Conservation (phyloP, 1,140 invertebrate species). For the Drosophila bifasciata region DNA sequence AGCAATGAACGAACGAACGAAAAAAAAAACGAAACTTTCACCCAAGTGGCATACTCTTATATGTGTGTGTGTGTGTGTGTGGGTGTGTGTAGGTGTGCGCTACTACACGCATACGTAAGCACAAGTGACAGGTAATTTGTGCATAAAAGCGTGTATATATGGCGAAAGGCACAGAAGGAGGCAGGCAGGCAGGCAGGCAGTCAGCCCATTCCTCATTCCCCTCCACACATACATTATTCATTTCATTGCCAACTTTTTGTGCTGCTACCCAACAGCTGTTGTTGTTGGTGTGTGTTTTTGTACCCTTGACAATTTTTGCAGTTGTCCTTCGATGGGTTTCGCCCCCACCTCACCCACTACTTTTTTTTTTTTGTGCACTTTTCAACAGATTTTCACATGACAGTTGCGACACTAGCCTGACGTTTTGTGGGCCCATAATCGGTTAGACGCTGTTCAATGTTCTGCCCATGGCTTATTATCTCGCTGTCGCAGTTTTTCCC, state of each 20-base stretch:
- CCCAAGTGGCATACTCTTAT: slow-evolving; percentile 18
- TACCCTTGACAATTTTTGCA: slow-evolving; percentile 62
- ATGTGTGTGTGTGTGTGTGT: slow-evolving; percentile 17
- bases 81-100: slow-evolving; percentile 24
- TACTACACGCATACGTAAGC: slow-evolving; percentile 61
- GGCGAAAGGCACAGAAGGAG: slow-evolving; percentile 7
- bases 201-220: slow-evolving; percentile 28
- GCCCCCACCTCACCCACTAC: slow-evolving; percentile 26
- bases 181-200: no score
- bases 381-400: slow-evolving; percentile 55
- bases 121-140: slow-evolving; percentile 80
- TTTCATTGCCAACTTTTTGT: slow-evolving; percentile 56
- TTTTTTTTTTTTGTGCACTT: slow-evolving; percentile 44
- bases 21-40: slow-evolving; percentile 23
- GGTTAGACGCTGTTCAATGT: slow-evolving; percentile 23
- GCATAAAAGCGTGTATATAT: slow-evolving; percentile 61
- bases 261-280: slow-evolving; percentile 9
- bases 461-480: slow-evolving; percentile 28
- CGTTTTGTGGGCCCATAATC: slow-evolving; percentile 5
- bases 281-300: slow-evolving; percentile 11
- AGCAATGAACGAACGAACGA: no score
- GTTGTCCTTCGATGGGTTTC: slow-evolving; percentile 36
- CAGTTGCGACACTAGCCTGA: slow-evolving; percentile 32
- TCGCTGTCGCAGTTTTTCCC: not conserved
- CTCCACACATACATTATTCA: slow-evolving; percentile 71